phyloP scores from a whole-genome alignment of 2,797 vertebrate species.

The Cynodonichthys magdalenae region DNA sequence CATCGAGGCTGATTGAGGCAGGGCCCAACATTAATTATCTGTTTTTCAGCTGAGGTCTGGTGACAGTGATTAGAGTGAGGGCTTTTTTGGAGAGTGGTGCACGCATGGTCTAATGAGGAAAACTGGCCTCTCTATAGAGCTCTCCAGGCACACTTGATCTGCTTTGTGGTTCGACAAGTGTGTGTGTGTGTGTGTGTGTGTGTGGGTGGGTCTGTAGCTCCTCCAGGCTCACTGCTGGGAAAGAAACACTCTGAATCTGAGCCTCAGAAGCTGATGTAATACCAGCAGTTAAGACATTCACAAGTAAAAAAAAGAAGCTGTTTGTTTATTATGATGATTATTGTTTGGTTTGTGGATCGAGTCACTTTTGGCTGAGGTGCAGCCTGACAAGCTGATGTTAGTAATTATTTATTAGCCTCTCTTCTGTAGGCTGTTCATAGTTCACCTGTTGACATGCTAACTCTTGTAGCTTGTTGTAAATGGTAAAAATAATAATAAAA shows the following conservation, averaged over 20 bases:
- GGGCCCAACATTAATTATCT: constrained; percentile 76
- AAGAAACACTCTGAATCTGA: constrained; percentile 44
- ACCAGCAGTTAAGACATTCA: constrained; percentile 50
- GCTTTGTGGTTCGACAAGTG: constrained; percentile 60
- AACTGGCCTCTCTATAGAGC: constrained; percentile 74
- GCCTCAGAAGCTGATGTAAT: constrained; percentile 52
- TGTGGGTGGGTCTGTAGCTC: constrained; percentile 64
- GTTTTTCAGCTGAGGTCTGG: constrained; percentile 73
- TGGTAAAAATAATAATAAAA: too few relatives aligned
- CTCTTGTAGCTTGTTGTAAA: too few relatives aligned
- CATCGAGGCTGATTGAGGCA: constrained; percentile 73
- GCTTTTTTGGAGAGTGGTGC: constrained; percentile 61
- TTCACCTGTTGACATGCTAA: too few relatives aligned
- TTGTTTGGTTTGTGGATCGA: constrained; percentile 39
- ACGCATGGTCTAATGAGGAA: constrained; percentile 80
- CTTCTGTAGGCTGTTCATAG: too few relatives aligned
- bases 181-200: constrained; percentile 36
- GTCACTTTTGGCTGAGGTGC: constrained; percentile 26
- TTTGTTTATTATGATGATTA: constrained; percentile 58
- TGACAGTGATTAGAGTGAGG: constrained; percentile 83
- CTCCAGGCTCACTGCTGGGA: constrained; percentile 55
- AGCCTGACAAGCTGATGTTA: neutral
- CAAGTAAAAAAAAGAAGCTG: constrained; percentile 47
- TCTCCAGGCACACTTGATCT: constrained; percentile 76
- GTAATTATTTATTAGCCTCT: too few relatives aligned